Base-by-base conservation (phyloP, 2,888 invertebrate genomes). In the Geotrupes spiniger region DNA sequence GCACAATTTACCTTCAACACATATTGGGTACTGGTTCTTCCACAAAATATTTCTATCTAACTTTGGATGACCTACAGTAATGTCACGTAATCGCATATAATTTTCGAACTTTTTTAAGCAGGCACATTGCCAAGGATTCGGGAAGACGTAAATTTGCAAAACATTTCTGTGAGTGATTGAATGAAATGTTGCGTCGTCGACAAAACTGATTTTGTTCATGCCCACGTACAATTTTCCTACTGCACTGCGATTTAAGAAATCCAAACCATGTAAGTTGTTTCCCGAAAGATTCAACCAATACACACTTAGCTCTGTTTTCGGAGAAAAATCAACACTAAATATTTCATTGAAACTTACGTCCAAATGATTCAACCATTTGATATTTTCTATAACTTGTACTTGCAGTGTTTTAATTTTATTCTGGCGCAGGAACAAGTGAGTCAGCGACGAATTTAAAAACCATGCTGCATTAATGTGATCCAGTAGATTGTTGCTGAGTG, bases 121-220 rank as follows among this genome's bases (percentile, higher is more conserved):
- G 9, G 29, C 46, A 25, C 46, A 46, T 16, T 33, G 31, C 15
- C 31, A 46, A 11, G 46, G 46, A 40, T 46, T 46, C 4, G 46
- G 46, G 15, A 33, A 17, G 14, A 46, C 40, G 9, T 16, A 29
- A 14, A 46, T 29, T 26, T 36, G 6, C 9, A 6, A n/a, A 8
- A 46, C 25, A 10, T 3, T 25, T 6, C 11, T 12, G 10, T 21
- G 3, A 6, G 21, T 6, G 21, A 21, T 21, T 4, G 21, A 21
- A 6, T 21, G 3, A 4, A 21, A 14, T 10, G 39, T 26, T 1
- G 6, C 15, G 4, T 40, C n/a, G 11, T 31, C 9, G 12, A 46
- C 40, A 11, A 40, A 31, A 21, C 40, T 46, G 14, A 46, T 40
- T 40, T 40, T 40, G 11, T 46, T 46, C 2, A 47, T 27, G 6